Base-by-base conservation (phyloP, 1,140 invertebrate species). In the Ctenoplectra terminalis region DNA sequence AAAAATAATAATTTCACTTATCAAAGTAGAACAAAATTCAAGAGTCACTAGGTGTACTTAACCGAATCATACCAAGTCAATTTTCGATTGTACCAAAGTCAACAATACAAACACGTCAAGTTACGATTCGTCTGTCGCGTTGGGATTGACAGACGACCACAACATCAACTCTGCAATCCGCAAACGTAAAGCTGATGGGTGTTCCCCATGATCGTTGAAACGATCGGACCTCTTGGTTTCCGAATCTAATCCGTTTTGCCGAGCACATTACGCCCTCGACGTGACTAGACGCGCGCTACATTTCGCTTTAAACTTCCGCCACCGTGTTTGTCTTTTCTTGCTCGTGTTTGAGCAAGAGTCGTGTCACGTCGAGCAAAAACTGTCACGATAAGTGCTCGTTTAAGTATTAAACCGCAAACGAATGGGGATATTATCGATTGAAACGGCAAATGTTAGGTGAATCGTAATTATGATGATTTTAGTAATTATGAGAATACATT, bases 111-210 rank as follows among this genome's bases (percentile, higher is more conserved):
- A 75, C 50, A 60, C 40, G 60, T 63, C 70, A 61, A 85, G 81
- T 73, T 54, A 52, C n/a, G n/a, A n/a, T n/a, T n/a, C n/a, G n/a
- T n/a, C n/a, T n/a, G n/a, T n/a, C n/a, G n/a, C 56, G 50, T 81
- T 84, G 74, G 83, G 72, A 88, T 79, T 86, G 87, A 81, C 86
- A 73, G 60, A 83, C 73, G 70, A 87, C 87, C 83, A 73, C 80
- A 85, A 69, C 79, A 81, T 60, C 76, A 52, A 78, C 81, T 71
- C 82, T 71, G 74, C 81, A 80, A 87, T 89, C 81, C 63, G 71
- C 81, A 83, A 90, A 89, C 74, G 81, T 82, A 82, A 86, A 87
- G 74, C 74, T 72, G 77, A 84, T 74, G 48, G 20, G 31, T 29
- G 31, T 46, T 34, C 48, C 8, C 43, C 48, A 23, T 52, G 43